Evolutionary conservation across 2,797 vertebrate species (phyloP), one percentile per base, ranked within the genome.

Genomic region (Poecilia wingei): DNA sequence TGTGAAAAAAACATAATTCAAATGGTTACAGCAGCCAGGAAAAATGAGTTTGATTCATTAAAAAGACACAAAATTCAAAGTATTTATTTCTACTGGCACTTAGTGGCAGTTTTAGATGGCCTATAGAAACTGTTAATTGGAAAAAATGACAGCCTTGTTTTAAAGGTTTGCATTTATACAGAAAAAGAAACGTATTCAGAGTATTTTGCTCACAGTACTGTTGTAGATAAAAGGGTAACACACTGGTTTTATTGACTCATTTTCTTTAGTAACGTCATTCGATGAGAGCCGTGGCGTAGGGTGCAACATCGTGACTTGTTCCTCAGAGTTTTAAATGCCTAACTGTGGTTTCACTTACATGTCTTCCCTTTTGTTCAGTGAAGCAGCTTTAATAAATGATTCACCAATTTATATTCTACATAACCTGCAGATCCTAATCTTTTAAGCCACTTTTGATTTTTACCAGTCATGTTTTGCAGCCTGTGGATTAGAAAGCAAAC

Each of bases 91-190:
- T 22, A 66, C 14, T 59, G 5, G 31, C 61, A 33, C 7, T 53
- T 57, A 31, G 81, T 77, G 79, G 57, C 69, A 76, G 70, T 49
- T 3, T 90, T 69, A 81, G 53, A 74, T 49, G 53, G 74, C 75
- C 68, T 79, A 79, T 81, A 79, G 86, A 88, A 74, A 33, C 69
- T 81, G 51, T 89, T 85, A 88, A 84, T 74, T 88, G 45, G 41
- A 81, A 79, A 72, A 79, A 72, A 78, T 82, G 55, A 41, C 74
- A 47, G 64, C 53, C 51, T 47, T 46, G 73, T 72, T 25, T 71
- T 74, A 72, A 86, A 78, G 16, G 59, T 79, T 79, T 79, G 43
- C 75, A 6, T 78, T 79, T 79, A 49, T 83, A 22, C 9, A 18
- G n/a, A 9, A 53, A 53, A 25, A 13, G 4, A 22, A 25, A 9